Percentiles rank a stretch among this genome's conserved stretches.
These are phyloP conservation scores for Acanthococcus lagerstroemiae DNA, from an alignment of 2,888 invertebrate genomes.

Conservation along the genomic window DNA sequence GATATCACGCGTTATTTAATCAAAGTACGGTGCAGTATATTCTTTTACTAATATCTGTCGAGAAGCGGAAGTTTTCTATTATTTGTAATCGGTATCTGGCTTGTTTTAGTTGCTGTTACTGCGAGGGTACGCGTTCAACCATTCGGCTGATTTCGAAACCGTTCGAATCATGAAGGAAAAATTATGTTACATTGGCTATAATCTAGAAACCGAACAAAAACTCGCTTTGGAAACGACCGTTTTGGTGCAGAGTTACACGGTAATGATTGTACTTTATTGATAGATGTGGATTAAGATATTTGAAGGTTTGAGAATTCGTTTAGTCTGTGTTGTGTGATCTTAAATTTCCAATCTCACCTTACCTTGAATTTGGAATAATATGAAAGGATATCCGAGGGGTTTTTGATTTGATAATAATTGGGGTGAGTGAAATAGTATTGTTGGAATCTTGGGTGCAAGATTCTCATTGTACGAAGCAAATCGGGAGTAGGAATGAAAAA, in stretches of 20 bases:
- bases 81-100: neutral
- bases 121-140: slow-evolving; percentile 97
- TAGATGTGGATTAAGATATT: neutral
- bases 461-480: too few species aligned
- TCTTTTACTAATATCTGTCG: slow-evolving; percentile 3
- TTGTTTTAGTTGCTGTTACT: slow-evolving; percentile 64
- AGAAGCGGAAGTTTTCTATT: neutral
- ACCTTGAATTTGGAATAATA: too few species aligned
- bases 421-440: too few species aligned
- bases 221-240: slow-evolving; percentile 96
- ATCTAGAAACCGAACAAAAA: slow-evolving; percentile 94
- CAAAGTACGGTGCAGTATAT: slow-evolving; percentile 50
- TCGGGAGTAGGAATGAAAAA: too few species aligned
- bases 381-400: too few species aligned
- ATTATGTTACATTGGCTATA: slow-evolving; percentile 96
- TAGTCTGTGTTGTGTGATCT: too few species aligned
- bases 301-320: neutral
- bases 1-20: slow-evolving; percentile 97
- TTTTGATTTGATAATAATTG: too few species aligned
- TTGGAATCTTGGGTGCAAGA: too few species aligned
- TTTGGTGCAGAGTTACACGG: slow-evolving; percentile 90
- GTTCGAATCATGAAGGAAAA: slow-evolving; percentile 99
- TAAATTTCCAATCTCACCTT: too few species aligned
- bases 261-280: slow-evolving; percentile 41
- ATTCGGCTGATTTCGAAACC: slow-evolving; percentile 99